Percentiles rank a stretch among this genome's conserved stretches.
phyloP scores from a whole-genome alignment of 2,113 vertebrate species.

The Amblyopsis rosae region DNA sequence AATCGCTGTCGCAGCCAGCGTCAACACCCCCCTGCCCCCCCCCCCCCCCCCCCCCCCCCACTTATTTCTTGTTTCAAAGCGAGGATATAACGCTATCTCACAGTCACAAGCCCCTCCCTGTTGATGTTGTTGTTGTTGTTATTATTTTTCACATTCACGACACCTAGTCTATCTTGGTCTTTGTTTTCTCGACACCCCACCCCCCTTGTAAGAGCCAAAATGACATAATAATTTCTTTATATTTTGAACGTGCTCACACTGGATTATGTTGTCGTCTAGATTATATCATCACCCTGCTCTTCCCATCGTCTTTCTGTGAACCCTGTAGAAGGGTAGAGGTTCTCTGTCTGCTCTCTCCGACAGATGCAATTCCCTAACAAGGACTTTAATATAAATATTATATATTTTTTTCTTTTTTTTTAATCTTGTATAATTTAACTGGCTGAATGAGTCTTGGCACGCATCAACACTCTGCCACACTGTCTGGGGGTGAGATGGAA shows the following conservation, averaged over 20 bases:
- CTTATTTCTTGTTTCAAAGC: not conserved
- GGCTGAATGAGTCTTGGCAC: constrained; percentile 55
- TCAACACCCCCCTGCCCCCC: no score
- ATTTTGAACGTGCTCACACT: no score
- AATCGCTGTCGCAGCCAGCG: constrained; percentile 22
- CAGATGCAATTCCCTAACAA: constrained; percentile 62
- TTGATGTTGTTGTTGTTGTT: no score
- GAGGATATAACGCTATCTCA: no score
- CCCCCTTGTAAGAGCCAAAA: no score
- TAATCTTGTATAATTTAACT: constrained; percentile 16
- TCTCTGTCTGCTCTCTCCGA: constrained; percentile 51
- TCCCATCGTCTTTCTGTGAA: constrained; percentile 1
- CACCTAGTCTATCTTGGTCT: constrained; percentile 6
- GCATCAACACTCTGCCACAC: constrained; percentile 44
- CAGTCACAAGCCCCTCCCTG: not conserved
- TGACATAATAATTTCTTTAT: no score
- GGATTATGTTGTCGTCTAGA: not conserved
- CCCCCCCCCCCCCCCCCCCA: constrained; percentile 1
- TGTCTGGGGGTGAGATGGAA: constrained; percentile 28
- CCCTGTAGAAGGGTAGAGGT: not conserved
- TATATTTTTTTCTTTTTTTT: constrained; percentile 13
- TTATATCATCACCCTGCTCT: not conserved
- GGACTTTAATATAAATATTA: not conserved
- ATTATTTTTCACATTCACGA: constrained; percentile 6
- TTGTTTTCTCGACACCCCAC: constrained; percentile 53